These are phyloP conservation scores for Brachyhypopomus occidentalis DNA, from an alignment of 2,113 vertebrate species.

Conservation along the genomic window DNA sequence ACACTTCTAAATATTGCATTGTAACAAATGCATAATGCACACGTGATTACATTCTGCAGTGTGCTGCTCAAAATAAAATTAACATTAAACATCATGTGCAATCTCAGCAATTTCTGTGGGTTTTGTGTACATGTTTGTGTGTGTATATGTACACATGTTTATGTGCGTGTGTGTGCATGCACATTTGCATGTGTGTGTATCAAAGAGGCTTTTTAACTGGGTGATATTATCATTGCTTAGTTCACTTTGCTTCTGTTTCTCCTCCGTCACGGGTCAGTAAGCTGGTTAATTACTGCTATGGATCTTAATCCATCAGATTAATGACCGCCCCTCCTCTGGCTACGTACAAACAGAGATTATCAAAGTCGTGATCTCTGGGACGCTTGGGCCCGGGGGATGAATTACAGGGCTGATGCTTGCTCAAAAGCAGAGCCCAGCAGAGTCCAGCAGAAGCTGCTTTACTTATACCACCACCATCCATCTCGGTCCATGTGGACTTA, in stretches of 20 bases:
- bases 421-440: neutral
- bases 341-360: constrained; percentile 54
- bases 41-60: too few species aligned
- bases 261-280: constrained; percentile 68
- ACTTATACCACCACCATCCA: too few species aligned
- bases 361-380: neutral
- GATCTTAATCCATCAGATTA: constrained; percentile 63
- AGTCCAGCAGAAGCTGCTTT: too few species aligned
- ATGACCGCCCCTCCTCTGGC: constrained; percentile 32
- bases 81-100: too few species aligned
- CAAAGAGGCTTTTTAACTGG: constrained; percentile 53
- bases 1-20: too few species aligned
- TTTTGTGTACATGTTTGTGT: too few species aligned
- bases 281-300: constrained; percentile 68
- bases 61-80: too few species aligned
- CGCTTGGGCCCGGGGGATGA: neutral
- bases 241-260: constrained; percentile 53
- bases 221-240: constrained; percentile 28
- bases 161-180: neutral
- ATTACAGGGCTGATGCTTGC: constrained; percentile 8
- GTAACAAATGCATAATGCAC: too few species aligned
- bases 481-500: too few species aligned
- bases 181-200: constrained; percentile 19
- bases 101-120: too few species aligned
- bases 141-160: too few species aligned